Base-by-base conservation (phyloP, 2,797 vertebrate genomes). In the Diplodus sargus region DNA sequence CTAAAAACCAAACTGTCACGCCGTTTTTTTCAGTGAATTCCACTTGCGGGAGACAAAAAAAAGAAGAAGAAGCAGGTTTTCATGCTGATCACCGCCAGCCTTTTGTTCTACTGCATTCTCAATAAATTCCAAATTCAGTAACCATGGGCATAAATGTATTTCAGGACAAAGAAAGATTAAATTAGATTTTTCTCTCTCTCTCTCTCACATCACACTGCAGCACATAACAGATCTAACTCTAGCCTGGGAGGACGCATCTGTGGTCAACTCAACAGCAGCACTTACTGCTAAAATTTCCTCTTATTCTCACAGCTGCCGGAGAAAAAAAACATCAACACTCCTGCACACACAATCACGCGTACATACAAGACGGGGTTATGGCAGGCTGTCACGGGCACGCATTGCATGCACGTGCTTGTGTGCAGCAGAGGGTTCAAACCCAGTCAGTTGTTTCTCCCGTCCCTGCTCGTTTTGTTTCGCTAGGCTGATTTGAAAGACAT, bases 401-500 rank as follows among this genome's bases (percentile, higher is more conserved):
- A 34, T 4, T 34, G 34, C 45, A 14, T 10, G n/a, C 49, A 28
- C 18, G 18, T n/a, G 20, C 17, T 9, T 34, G 34, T 17, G 58
- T 10, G 47, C 58, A 53, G 48, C 56, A 58, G 49, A 64, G 65
- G n/a, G 17, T 73, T 64, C 25, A 76, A 25, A 76, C 56, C 59
- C 67, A 67, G 63, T 28, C 62, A 30, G 53, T 57, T 77, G 57
- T 64, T 47, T 83, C 71, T 81, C 54, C 49, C 51, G 42, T 76
- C 74, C 59, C 60, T 17, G 42, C 52, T 70, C n/a, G 7, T 87
- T 87, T 75, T 79, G 78, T 85, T 90, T 81, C 22, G 45, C 76
- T 56, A 67, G 80, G 82, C 76, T 86, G 87, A 87, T 91, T 91
- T 89, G 70, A 88, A 86, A 91, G 84, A 85, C 86, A 89, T 92